These are phyloP conservation scores for Pseudochirops corinnae DNA, from an alignment of 2,797 vertebrate species.

Conservation along the genomic window DNA sequence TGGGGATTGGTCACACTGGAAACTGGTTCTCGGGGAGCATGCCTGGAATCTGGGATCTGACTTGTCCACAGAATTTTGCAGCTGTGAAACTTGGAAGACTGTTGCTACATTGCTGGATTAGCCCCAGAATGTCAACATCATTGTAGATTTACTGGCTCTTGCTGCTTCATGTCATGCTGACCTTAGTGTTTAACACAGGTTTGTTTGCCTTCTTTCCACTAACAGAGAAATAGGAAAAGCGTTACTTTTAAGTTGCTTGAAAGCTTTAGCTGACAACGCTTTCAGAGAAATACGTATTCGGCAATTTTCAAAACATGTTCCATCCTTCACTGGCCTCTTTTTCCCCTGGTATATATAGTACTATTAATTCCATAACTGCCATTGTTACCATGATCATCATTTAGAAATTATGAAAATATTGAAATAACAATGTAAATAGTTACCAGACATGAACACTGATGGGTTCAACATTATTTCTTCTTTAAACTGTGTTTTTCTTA, in stretches of 20 bases:
- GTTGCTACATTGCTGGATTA: slow-evolving; percentile 68
- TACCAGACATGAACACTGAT: slow-evolving; percentile 6
- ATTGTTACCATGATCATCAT: background rate
- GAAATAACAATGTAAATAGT: slow-evolving; percentile 33
- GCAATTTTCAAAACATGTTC: slow-evolving; percentile 19
- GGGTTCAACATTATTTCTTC: slow-evolving; percentile 51
- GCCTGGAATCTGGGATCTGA: slow-evolving; percentile 57
- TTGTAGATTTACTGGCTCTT: slow-evolving; percentile 82
- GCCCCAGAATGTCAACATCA: slow-evolving; percentile 79
- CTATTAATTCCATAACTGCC: slow-evolving; percentile 41
- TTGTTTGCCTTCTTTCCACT: slow-evolving; percentile 81
- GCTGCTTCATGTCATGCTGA: slow-evolving; percentile 85
- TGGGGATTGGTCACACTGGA: slow-evolving; percentile 28
- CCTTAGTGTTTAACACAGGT: slow-evolving; percentile 81
- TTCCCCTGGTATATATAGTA: background rate
- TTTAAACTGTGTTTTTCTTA: slow-evolving; percentile 52
- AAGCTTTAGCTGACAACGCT: slow-evolving; percentile 52
- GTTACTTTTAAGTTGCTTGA: slow-evolving; percentile 59
- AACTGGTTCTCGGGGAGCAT: slow-evolving; percentile 16
- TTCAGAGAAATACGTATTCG: slow-evolving; percentile 50
- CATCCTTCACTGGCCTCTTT: background rate
- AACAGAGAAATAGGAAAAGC: slow-evolving; percentile 63
- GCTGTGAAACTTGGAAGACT: slow-evolving; percentile 75
- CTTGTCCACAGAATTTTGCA: slow-evolving; percentile 59
- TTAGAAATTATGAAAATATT: slow-evolving; percentile 57